phyloP scores from a whole-genome alignment of 2,797 vertebrate genomes.

The Myiotriccus ornatus region DNA sequence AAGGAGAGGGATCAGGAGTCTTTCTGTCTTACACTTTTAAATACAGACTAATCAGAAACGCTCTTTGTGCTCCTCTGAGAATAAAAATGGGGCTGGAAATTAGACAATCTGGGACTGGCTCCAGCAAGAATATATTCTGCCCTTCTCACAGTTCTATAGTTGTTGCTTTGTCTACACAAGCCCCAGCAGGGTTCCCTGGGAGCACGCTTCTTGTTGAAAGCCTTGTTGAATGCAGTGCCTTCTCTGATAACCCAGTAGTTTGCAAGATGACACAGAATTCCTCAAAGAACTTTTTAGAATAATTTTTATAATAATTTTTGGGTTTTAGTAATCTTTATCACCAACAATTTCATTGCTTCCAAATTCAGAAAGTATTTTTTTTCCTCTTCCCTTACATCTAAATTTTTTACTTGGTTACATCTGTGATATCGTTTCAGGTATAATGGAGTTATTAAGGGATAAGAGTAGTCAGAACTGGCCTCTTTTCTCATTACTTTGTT shows the following conservation, averaged over 20 bases:
- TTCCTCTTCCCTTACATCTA: not conserved
- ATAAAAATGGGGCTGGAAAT: not conserved
- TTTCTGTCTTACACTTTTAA: not conserved
- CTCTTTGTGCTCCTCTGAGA: not conserved
- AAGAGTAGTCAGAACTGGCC: not conserved
- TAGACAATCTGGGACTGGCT: not conserved
- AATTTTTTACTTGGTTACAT: not conserved
- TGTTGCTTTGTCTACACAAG: not conserved
- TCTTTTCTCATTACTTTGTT: not conserved
- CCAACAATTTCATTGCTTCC: not conserved
- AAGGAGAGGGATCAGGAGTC: not conserved
- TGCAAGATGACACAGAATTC: not conserved
- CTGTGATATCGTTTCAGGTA: not conserved
- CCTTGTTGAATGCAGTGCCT: not conserved
- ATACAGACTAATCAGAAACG: not conserved
- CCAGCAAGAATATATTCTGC: not conserved
- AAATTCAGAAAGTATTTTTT: not conserved
- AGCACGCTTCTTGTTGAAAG: not conserved
- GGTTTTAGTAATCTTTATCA: not conserved
- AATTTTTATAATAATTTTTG: not conserved
- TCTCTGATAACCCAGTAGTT: not conserved
- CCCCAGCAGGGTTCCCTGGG: not conserved
- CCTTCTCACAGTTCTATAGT: not conserved
- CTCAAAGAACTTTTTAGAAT: not conserved
- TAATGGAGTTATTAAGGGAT: not conserved